phyloP scores from a whole-genome alignment of 1,140 invertebrate species.

The Brachystomella parvula region DNA sequence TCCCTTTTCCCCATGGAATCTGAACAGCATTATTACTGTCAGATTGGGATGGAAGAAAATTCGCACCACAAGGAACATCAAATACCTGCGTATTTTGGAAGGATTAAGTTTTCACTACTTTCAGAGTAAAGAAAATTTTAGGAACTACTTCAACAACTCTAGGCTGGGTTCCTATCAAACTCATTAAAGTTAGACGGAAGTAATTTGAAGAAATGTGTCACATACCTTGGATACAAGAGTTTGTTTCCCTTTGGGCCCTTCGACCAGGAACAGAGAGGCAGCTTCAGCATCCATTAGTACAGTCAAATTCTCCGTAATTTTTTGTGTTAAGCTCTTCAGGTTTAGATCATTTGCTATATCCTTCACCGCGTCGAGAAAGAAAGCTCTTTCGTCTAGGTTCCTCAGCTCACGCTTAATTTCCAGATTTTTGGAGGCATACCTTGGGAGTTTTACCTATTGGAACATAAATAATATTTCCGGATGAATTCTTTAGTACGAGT shows the following conservation, averaged over 20 bases:
- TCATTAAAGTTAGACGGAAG: no score
- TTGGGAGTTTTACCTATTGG: conserved; percentile 41
- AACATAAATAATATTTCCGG: not conserved
- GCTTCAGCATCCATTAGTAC: conserved; percentile 47
- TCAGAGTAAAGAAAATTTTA: not conserved
- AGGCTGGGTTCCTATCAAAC: no score
- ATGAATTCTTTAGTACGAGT: not conserved
- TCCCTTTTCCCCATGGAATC: conserved; percentile 51
- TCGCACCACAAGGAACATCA: conserved; percentile 43
- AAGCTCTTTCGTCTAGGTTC: conserved; percentile 44
- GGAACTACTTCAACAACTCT: not conserved
- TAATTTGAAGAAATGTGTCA: no score
- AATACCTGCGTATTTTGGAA: conserved; percentile 39
- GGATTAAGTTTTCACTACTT: no score
- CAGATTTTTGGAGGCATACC: conserved; percentile 42
- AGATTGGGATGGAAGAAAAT: conserved; percentile 39
- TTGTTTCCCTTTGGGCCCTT: conserved; percentile 44
- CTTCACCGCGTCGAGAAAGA: conserved; percentile 46
- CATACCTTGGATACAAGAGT: conserved; percentile 46
- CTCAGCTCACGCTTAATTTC: conserved; percentile 45
- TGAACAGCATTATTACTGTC: conserved; percentile 42
- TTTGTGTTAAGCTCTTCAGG: conserved; percentile 45
- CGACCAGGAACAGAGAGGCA: conserved; percentile 47
- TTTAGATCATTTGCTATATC: conserved; percentile 48
- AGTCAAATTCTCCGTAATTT: conserved; percentile 46